Evolutionary conservation across 2,888 invertebrate species (phyloP), one percentile per base, ranked within the genome.

Genomic region (Heteropelma amictum): DNA sequence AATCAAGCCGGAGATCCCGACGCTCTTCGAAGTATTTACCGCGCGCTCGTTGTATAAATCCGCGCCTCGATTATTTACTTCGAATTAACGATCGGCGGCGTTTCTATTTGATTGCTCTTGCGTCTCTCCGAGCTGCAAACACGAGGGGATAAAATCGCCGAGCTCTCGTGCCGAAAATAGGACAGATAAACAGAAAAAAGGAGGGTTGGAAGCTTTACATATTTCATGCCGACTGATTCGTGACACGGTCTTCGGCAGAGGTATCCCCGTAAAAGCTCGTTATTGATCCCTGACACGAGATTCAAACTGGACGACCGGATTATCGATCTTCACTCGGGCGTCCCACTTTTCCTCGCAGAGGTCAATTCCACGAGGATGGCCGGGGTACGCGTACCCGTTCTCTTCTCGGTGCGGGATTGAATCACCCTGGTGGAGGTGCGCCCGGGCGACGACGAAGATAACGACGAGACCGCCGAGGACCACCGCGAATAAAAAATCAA

Each of bases 301-400:
- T 85, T 82, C 82, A 85, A 86, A 83, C 82, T 83, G 83, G 80
- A 83, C 82, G 85, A 82, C 82, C 82, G 82, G 84, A 81, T 76
- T 85, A 85, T 86, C 83, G 86, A 86, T 86, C 83, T 73, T 54
- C 79, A 74, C 69, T 72, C 67, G 47, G 61, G 80, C 81, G 86
- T 84, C 84, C 86, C 84, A 86, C 80, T 86, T 86, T 82, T n/a
- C 82, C 61, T 82, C 77, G 77, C n/a, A n/a, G n/a, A n/a, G 84
- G 79, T 81, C 80, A 78, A 79, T 77, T 65, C 69, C 72, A 74
- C 80, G 77, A 84, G 81, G 83, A 83, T 82, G 71, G 38, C 26
- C 6, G 28, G 8, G 40, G 23, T 12, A 21, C 30, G 23, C 30
- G 40, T 14, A 21, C 21, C 33, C 10, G 17, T 17, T 51, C 17